Base-by-base conservation (phyloP, 1,140 invertebrate species). In the Latrodectus geometricus region DNA sequence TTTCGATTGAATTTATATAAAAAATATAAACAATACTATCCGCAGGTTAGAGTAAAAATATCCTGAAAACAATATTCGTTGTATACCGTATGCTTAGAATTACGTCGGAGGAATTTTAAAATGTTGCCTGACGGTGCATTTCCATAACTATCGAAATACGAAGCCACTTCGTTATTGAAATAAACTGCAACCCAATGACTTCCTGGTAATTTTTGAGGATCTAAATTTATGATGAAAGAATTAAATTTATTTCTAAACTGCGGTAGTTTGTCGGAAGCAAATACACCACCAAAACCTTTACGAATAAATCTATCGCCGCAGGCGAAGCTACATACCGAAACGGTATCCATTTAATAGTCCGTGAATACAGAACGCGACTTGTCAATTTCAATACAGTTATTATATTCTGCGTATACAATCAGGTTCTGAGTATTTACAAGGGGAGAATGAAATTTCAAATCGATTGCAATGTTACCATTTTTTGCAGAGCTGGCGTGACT, bases 331-430 rank as follows among this genome's bases (percentile, higher is more conserved):
- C 70, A 73, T n/a, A 73, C 21, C 21, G 21, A 15, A 48, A 73
- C 8, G 11, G 21, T 72, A 73, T 73, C 35, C 70, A 73, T 73
- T 49, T 35, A 73, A 73, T 48, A 73, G 35, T 73, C 70, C 48
- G 35, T 73, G 35, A 48, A 73, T 48, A 49, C 70, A 14, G 20
- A 11, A 11, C 70, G 5, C 48, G 70, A 48, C 35, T 73, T 73
- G 35, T 73, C 70, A 49, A 73, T 73, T 49, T 73, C 70, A 73
- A 73, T 73, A 8, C 9, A 11, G 2, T 73, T 73, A 14, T 23
- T 35, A 49, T 48, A 73, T 49, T 73, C 23, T 12, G 70, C 70
- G 35, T 73, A 73, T 35, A 12, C 21, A 48, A 73, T 73, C 9
- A 73, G 17, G 35, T 23, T 73, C 11, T 48, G 21, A 21, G 70